Percentiles rank a stretch among this genome's conserved stretches.
These are phyloP conservation scores for Eupithecia inturbata DNA, from an alignment of 2,888 invertebrate genomes.

Conservation along the genomic window DNA sequence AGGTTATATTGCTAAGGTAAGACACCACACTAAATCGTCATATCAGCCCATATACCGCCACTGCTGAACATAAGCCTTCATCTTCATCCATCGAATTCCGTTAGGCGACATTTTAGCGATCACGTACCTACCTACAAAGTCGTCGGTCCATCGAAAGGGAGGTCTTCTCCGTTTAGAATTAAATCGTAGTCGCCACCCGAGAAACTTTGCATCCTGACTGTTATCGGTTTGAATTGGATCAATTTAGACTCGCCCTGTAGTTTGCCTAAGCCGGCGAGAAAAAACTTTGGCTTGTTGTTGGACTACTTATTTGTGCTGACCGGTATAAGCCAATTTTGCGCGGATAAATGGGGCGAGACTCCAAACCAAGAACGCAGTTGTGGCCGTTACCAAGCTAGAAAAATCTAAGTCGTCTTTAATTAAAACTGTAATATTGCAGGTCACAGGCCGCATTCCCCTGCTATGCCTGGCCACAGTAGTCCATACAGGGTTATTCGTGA, in stretches of 20 bases:
- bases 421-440: slow-evolving; percentile 52
- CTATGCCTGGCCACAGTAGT: slow-evolving; percentile 83
- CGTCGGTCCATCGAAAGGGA: background rate
- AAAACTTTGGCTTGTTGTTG: background rate
- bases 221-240: background rate
- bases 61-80: background rate
- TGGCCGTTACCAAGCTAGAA: background rate
- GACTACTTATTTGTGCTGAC: background rate
- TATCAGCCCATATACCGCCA: background rate
- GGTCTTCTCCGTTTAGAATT: background rate
- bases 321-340: too few species aligned
- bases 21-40: background rate
- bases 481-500: slow-evolving; percentile 81
- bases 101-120: background rate
- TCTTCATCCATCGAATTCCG: background rate
- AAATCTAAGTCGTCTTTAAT: background rate
- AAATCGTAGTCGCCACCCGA: background rate
- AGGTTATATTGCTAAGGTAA: slow-evolving; percentile 58
- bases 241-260: background rate
- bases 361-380: background rate
- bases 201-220: background rate
- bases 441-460: slow-evolving; percentile 86
- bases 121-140: background rate
- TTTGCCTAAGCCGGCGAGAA: background rate
- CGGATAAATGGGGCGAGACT: background rate